Evolutionary conservation across 1,140 invertebrate species (phyloP), one percentile per base, ranked within the genome.

Genomic region (Conus ventricosus): DNA sequence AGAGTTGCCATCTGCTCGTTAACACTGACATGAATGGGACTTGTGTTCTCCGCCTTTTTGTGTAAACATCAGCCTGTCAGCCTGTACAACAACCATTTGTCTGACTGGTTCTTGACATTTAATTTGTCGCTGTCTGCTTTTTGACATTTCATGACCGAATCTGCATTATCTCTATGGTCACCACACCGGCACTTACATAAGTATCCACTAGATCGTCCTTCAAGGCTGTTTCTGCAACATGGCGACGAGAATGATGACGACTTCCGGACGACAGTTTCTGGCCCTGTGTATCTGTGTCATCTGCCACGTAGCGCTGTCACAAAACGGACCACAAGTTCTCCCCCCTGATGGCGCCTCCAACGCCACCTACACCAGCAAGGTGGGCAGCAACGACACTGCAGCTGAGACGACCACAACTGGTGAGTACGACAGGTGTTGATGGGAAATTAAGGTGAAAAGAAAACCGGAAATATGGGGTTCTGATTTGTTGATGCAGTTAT

Each of bases 351-450:
- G 39, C 80, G 51, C 17, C 8, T 53, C 80, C 39, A 54, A 81
- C 80, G 80, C 23, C 51, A 81, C 80, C 80, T 81, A 81, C 20
- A 23, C 51, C 51, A 54, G 51, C 80, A 81, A 75, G n/a, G 17
- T 15, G 25, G 25, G 20, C 80, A 80, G 27, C 10, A 27, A 27
- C 76, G 25, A 23, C 76, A 39, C 25, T 27, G 11, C 76, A 8
- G 39, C 39, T 39, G 39, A 39, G n/a, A 13, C 76, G 8, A 80
- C 25, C 7, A 8, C 17, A 63, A 63, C 11, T 11, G 60, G 60
- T 13, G 1, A 63, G 10, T 20, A 63, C 60, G 11, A 63, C 10
- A 20, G 60, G 17, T 63, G 60, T 20, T 1, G 8, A n/a, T 75
- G n/a, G 8, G 71, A 8, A 75, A 20, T 8, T n/a, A 25, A 25